Conservation (phyloP, 2,797 vertebrate species). For the Hyperoplus immaculatus region DNA sequence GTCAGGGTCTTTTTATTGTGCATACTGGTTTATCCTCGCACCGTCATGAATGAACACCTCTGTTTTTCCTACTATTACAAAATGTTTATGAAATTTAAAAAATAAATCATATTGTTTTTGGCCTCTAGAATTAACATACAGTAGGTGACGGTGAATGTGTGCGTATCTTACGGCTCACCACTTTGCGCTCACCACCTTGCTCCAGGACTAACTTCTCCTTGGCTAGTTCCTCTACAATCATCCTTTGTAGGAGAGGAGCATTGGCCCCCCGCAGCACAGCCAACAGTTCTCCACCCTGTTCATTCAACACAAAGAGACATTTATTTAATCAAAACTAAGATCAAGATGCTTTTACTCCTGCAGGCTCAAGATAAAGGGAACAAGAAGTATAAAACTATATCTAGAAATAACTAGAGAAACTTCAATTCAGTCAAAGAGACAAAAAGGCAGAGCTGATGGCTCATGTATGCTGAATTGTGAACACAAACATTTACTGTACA, state of each 20-base stretch:
- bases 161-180: constrained; percentile 80
- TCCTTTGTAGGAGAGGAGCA: constrained; percentile 90
- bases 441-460: not conserved
- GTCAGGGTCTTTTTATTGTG: not conserved
- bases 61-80: constrained; percentile 3
- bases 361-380: not conserved
- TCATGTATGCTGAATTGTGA: not conserved
- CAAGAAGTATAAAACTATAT: not conserved
- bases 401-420: not conserved
- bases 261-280: constrained; percentile 90
- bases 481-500: constrained; percentile 3
- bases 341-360: not conserved
- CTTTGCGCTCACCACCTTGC: constrained; percentile 78
- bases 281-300: constrained; percentile 91
- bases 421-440: not conserved
- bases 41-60: not conserved
- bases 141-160: constrained; percentile 6
- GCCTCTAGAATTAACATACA: not conserved
- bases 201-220: constrained; percentile 87
- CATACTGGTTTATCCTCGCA: not conserved
- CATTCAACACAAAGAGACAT: constrained; percentile 15
- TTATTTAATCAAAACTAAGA: not conserved
- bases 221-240: constrained; percentile 89
- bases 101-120: too few species aligned
- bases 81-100: not conserved